These are phyloP conservation scores for Xiphorhynchus elegans DNA, from an alignment of 2,113 vertebrate genomes.

Conservation along the genomic window DNA sequence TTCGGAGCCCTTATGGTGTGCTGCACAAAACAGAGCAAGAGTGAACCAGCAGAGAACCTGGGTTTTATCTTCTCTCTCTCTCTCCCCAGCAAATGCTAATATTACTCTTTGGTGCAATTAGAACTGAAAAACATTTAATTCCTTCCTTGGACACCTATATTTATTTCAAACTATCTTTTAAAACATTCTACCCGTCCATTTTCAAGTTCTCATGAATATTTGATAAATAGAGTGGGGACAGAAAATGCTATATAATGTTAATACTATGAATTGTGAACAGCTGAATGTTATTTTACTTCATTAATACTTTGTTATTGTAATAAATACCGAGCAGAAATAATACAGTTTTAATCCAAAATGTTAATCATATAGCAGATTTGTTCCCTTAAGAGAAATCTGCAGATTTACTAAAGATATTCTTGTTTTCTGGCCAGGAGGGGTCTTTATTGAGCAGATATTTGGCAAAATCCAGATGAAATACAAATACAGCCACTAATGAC, in stretches of 20 bases:
- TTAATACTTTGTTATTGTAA: background rate
- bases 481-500: background rate
- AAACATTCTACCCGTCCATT: background rate
- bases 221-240: background rate
- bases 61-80: background rate
- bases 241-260: background rate
- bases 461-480: background rate
- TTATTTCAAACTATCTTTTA: background rate
- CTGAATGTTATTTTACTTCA: background rate
- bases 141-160: background rate
- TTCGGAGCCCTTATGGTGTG: slow-evolving; percentile 91
- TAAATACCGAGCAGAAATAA: background rate
- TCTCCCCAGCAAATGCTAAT: background rate
- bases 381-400: background rate
- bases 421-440: background rate
- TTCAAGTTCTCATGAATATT: background rate
- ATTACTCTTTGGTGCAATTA: background rate
- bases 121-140: background rate
- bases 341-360: background rate
- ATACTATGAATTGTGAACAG: background rate
- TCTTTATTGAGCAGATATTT: background rate
- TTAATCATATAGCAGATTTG: background rate
- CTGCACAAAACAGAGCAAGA: slow-evolving; percentile 71
- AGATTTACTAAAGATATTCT: slow-evolving; percentile 7
- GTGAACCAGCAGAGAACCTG: background rate